Evolutionary conservation across 2,113 vertebrate species (phyloP), one percentile per base, ranked within the genome.

Genomic region (Fregetta grallaria): DNA sequence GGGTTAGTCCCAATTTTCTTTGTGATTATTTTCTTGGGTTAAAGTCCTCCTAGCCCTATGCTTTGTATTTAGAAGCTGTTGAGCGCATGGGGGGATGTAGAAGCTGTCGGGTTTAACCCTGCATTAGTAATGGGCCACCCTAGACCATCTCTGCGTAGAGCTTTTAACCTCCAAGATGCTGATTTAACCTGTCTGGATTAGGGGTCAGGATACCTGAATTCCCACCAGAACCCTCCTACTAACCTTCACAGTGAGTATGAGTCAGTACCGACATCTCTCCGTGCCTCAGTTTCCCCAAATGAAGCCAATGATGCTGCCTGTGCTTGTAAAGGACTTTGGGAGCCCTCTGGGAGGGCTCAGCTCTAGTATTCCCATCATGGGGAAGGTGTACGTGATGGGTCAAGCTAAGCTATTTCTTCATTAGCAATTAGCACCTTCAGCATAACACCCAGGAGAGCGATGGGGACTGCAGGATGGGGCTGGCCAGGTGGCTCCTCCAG

Each of bases 41-140:
- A 7, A 77, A 74, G 65, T 44, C 45, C 21, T 65, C 15, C 38
- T 34, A 6, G 17, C 25, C 25, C 22, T 22, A 3, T 20, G 38
- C 7, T 75, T 62, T 50, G 19, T 36, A 14, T 59, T 77, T 53
- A 61, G 47, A 67, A 72, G 56, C 11, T 92, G 40, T 32, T 13
- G 34, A 83, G 34, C 16, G 19, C 14, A 36, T 1, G 7, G 38
- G 13, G 21, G 32, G 36, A 42, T 12, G 25, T 13, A 0, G 0
- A 65, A 74, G 58, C 23, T 8, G 10, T 12, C 0, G 1, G 20
- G 13, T 89, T 94, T 58, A 68, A 45, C 29, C 22, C 27, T n/a
- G 15, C 1, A 3, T 38, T 67, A 49, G 62, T 8, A 34, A n/a
- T 3, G 15, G 53, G 6, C 66, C 34, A 8, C 1, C 1, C 18